Conservation (phyloP, 2,113 vertebrate genomes). For the Seriola rivoliana region DNA sequence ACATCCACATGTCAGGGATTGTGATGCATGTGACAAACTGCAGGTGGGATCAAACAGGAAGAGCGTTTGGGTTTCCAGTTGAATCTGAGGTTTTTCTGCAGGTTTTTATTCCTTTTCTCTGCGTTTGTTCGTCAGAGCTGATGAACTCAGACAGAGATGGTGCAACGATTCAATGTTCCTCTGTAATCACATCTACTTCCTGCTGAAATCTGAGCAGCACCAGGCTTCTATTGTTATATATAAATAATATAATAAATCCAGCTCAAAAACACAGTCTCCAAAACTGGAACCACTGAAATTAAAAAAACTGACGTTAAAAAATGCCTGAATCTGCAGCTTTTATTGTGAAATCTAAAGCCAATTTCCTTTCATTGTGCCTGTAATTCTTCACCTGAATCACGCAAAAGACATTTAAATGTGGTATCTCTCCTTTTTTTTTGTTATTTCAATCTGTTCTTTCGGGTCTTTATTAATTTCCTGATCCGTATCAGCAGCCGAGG, state of each 20-base stretch:
- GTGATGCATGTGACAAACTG: conserved; percentile 31
- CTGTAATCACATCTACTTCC: neutral
- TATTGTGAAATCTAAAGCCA: conserved; percentile 12
- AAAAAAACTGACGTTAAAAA: no score
- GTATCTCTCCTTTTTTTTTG: neutral
- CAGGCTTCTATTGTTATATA: no score
- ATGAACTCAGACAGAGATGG: neutral
- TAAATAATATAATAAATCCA: no score
- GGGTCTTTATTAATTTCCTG: neutral
- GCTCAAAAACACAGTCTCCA: no score
- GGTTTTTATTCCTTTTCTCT: no score
- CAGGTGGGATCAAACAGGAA: neutral
- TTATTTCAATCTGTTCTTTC: neutral
- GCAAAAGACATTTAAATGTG: neutral
- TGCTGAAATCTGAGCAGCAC: neutral
- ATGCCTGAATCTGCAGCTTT: neutral
- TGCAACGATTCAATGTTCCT: neutral
- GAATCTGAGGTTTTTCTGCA: neutral
- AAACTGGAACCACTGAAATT: no score
- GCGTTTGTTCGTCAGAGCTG: no score
- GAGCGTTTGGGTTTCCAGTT: neutral
- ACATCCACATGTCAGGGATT: conserved; percentile 73
- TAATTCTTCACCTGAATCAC: neutral
- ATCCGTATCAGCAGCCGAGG: neutral
- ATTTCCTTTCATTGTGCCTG: neutral